These are phyloP conservation scores for Chelonus insularis DNA, from an alignment of 1,140 invertebrate genomes.

Conservation along the genomic window DNA sequence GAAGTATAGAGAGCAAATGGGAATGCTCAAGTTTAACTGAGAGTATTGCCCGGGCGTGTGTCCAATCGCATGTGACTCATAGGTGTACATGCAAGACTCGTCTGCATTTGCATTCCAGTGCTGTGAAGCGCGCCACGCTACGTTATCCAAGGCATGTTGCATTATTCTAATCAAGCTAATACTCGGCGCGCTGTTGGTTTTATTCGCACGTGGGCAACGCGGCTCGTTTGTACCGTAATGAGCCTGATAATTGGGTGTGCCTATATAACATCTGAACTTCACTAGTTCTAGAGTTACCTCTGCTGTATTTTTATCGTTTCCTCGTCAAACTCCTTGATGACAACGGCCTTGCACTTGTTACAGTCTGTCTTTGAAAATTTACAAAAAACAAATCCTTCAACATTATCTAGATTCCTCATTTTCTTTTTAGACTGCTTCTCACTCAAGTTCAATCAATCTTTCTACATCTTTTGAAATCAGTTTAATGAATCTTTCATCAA, in stretches of 20 bases:
- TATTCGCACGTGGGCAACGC: conserved; percentile 45
- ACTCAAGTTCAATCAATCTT: too few species aligned
- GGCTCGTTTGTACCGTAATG: conserved; percentile 48
- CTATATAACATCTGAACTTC: conserved; percentile 26
- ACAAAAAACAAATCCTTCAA: too few species aligned
- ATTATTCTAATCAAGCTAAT: conserved; percentile 55
- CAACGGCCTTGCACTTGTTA: background rate
- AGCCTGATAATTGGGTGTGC: conserved; percentile 44
- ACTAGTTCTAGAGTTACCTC: background rate
- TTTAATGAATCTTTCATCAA: too few species aligned
- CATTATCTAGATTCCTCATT: too few species aligned
- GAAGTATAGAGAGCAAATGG: conserved; percentile 9
- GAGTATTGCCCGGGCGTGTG: conserved; percentile 24
- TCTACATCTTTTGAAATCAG: too few species aligned
- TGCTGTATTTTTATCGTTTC: background rate
- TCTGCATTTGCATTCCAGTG: conserved; percentile 43
- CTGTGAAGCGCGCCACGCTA: conserved; percentile 34
- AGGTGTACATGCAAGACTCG: conserved; percentile 18
- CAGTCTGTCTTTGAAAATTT: too few species aligned
- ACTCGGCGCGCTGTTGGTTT: conserved; percentile 41
- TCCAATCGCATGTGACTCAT: conserved; percentile 38
- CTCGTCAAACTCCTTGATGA: background rate
- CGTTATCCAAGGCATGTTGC: conserved; percentile 47
- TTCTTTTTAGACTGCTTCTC: too few species aligned
- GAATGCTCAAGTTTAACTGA: conserved; percentile 18